Percentiles rank a stretch among this genome's conserved stretches.
phyloP scores from a whole-genome alignment of 2,113 vertebrate species.

The Meles meles region DNA sequence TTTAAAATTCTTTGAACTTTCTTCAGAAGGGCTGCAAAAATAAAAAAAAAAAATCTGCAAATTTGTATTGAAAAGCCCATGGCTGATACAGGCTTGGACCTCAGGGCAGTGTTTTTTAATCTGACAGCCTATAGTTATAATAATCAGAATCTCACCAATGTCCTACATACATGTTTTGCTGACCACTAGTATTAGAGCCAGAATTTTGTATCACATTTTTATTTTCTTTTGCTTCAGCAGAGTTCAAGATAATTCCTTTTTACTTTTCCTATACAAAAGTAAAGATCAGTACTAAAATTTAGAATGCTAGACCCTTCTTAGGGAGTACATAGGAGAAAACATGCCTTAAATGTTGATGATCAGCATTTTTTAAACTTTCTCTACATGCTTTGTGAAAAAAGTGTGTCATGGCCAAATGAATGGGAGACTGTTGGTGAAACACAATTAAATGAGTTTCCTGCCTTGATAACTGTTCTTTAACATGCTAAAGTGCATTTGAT shows the following conservation, averaged over 20 bases:
- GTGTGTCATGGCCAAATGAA: neutral
- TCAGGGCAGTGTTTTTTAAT: neutral
- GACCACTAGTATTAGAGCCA: neutral
- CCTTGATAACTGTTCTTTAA: neutral
- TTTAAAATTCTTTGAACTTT: neutral
- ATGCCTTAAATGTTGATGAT: neutral
- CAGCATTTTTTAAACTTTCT: neutral
- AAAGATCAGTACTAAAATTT: neutral
- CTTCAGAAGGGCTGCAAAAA: neutral
- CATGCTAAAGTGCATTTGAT: neutral
- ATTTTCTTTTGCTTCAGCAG: neutral
- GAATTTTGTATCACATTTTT: neutral
- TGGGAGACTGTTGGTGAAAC: neutral
- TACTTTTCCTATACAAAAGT: neutral
- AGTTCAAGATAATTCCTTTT: neutral
- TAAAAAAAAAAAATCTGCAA: neutral
- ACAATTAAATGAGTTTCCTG: neutral
- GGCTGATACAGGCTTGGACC: neutral
- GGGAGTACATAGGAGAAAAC: neutral
- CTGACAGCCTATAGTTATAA: neutral
- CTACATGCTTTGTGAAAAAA: neutral
- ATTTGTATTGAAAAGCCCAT: neutral
- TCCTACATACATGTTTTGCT: neutral
- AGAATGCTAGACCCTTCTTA: neutral
- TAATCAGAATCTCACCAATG: neutral